Percentiles rank a stretch among this genome's conserved stretches.
These are phyloP conservation scores for Podarcis cretensis DNA, from an alignment of 2,113 vertebrate genomes.

Conservation along the genomic window DNA sequence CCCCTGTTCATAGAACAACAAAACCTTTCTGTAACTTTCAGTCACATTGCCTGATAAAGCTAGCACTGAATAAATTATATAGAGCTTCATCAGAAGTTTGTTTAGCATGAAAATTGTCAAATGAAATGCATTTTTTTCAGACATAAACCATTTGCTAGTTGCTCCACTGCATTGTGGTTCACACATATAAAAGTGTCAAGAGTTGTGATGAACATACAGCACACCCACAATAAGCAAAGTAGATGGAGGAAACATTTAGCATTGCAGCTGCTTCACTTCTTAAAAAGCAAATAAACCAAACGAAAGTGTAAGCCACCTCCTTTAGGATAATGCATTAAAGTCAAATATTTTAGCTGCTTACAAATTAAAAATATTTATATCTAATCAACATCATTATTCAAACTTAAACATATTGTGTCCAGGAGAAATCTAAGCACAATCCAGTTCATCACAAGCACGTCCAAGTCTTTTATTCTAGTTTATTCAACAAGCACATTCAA, in stretches of 20 bases:
- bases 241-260: background rate
- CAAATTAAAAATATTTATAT: conserved; percentile 13
- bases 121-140: background rate
- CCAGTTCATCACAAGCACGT: conserved; percentile 32
- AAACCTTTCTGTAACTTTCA: conserved; percentile 48
- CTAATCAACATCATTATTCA: conserved; percentile 30
- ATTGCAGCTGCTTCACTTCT: conserved; percentile 28
- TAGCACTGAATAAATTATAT: conserved; percentile 45
- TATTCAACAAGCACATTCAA: conserved; percentile 38
- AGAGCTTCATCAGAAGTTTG: conserved; percentile 15
- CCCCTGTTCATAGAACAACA: conserved; percentile 27
- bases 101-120: conserved; percentile 28
- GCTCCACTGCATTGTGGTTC: background rate
- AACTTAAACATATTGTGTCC: background rate
- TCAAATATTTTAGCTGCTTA: conserved; percentile 7
- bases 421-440: background rate
- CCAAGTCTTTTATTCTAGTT: conserved; percentile 29
- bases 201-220: background rate
- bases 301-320: conserved; percentile 26
- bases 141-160: background rate
- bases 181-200: background rate
- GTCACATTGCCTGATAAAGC: background rate
- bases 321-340: conserved; percentile 25
- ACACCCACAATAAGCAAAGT: background rate
- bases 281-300: conserved; percentile 1